Conservation (phyloP, 2,113 vertebrate species). For the Osmerus mordax region DNA sequence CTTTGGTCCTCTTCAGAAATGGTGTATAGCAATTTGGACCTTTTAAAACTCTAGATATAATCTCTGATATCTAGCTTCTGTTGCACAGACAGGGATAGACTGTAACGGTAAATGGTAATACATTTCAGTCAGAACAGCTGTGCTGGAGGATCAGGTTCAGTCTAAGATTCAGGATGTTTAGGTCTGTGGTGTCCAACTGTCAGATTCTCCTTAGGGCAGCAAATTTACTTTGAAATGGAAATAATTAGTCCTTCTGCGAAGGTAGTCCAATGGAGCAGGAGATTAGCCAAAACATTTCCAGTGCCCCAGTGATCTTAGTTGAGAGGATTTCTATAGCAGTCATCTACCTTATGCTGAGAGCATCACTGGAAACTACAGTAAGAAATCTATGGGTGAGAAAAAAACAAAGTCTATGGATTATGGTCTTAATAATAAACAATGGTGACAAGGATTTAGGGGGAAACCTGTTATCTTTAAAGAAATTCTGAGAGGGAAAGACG, state of each 20-base stretch:
- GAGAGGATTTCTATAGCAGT: neutral
- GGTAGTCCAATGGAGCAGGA: slow-evolving; percentile 20
- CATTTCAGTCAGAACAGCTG: slow-evolving; percentile 42
- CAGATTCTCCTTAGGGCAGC: slow-evolving; percentile 56
- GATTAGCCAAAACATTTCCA: too few relatives aligned
- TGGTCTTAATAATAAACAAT: neutral
- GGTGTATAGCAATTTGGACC: neutral
- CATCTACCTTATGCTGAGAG: neutral
- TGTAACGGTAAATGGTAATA: slow-evolving; percentile 41
- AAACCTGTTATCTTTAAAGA: slow-evolving; percentile 16
- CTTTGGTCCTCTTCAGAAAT: slow-evolving; percentile 44
- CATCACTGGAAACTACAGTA: neutral
- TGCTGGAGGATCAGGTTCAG: slow-evolving; percentile 37
- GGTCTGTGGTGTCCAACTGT: slow-evolving; percentile 53
- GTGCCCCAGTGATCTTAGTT: neutral
- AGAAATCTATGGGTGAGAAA: neutral
- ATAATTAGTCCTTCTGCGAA: slow-evolving; percentile 58
- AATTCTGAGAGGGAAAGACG: slow-evolving; percentile 49
- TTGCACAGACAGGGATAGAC: slow-evolving; percentile 39
- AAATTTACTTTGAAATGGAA: slow-evolving; percentile 68
- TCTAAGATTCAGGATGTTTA: slow-evolving; percentile 45
- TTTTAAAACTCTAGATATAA: neutral
- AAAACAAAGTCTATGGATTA: neutral
- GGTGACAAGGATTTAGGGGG: neutral
- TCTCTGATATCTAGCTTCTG: slow-evolving; percentile 37